Evolutionary conservation across 1,140 invertebrate species (phyloP), one percentile per base, ranked within the genome.

Genomic region (Rhyzopertha dominica): DNA sequence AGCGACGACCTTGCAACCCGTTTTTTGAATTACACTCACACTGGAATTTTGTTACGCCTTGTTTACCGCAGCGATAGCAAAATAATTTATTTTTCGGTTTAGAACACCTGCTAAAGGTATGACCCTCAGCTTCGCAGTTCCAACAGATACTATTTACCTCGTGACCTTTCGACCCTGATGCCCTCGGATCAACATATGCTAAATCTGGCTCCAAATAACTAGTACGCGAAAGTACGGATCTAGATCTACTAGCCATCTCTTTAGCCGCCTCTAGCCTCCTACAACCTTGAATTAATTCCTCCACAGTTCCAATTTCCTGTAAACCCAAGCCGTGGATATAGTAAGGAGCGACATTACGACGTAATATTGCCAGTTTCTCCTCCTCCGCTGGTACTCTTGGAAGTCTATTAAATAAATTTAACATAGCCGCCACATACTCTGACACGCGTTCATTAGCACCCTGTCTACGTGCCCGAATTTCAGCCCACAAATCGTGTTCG

Each of bases 391-490:
- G 8, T 0, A 20, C 0, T 10, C 51, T 47, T 5, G 47, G 37
- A 17, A 63, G 23, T n/a, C 56, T 41, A 4, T 57, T 54, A 34
- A 63, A 63, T 24, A 59, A 28, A 8, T 53, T 53, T 10, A 18
- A 10, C 55, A 62, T 55, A 4, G 56, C 51, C 0, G 61, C 45
- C 7, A 61, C 26, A 53, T 58, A 61, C 25, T 60, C 44, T 0
- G 34, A 45, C 1, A 62, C 58, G 36, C 53, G 57, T 34, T 63
- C 57, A 0, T 24, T n/a, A 38, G 57, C 46, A 0, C 61, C 61
- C 28, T 61, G 58, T 8, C 54, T 51, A 3, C 61, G 20, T 9
- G 43, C 35, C 9, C 54, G 30, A 22, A 61, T 61, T 48, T 63
- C 59, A 3, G 51, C 17, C 3, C 48, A 9, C 2, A 63, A 25